Base-by-base conservation (phyloP, 2,888 invertebrate species). In the Glomeris marginata region DNA sequence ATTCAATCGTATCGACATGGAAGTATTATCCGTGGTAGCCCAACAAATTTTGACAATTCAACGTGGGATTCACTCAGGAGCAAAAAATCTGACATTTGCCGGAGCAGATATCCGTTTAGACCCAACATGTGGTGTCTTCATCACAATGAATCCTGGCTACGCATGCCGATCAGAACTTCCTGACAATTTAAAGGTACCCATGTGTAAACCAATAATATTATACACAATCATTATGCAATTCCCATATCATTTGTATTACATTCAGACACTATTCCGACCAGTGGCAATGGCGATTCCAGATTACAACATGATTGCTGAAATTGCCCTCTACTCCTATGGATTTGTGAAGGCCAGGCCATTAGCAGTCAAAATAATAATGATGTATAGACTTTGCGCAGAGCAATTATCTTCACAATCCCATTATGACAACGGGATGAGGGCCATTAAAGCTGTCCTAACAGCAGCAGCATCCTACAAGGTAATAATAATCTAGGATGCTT, bases 21-120 rank as follows among this genome's bases (percentile, higher is more conserved):
- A 91, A 65, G 90, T 91, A 50, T 68, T 94, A 50, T 91, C 91
- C 1, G 90, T 92, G 52, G 86, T 92, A 22, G 90, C 90, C 18
- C 92, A 92, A 70, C 92, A 92, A 72, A 88, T 94, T 67, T 75
- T 84, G 50, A 84, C 84, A 64, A 88, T 94, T 64, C 88, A 90
- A 72, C 77, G 81, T 62, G 91, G 90, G 0, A 81, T 91, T 57
- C 76, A 80, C 50, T 76, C 81, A 50, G 75, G 77, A 55, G 41
- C 57, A 10, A 58, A 58, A 13, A 58, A 49, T 20, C 52, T 64
- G 44, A 42, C 59, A 48, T 69, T 69, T 63, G 70, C 69, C 55
- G 69, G 69, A 4, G 67, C 69, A 18, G 65, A 67, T 52, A 62
- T 70, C 50, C 62, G 71, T 51, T 71, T 74, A 45, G 67, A 72